Evolutionary conservation across 2,888 invertebrate genomes (phyloP).

Genomic region (Machimus atricapillus): DNA sequence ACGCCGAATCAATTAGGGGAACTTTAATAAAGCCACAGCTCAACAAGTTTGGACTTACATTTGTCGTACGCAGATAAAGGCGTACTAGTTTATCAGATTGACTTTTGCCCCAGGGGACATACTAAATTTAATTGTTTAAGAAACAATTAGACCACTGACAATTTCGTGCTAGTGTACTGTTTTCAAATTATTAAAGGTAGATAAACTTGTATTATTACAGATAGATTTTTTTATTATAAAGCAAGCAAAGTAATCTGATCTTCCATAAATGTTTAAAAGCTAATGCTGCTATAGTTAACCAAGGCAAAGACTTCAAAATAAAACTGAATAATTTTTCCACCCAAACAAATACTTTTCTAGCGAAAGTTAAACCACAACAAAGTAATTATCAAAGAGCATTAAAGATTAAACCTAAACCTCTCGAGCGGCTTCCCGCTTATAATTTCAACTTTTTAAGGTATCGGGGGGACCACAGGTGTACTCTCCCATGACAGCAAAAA

Average conservation of each 20-base stretch:
- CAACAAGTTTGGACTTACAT: neutral
- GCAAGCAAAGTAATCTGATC: neutral
- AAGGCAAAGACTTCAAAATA: neutral
- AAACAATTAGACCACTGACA: neutral
- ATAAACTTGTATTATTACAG: neutral
- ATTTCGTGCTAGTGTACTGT: neutral
- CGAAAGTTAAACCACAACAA: neutral
- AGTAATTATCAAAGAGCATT: neutral
- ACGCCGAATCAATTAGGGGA: neutral
- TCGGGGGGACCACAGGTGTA: constrained; percentile 9
- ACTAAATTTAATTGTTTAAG: neutral
- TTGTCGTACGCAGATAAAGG: neutral
- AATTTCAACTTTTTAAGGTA: neutral
- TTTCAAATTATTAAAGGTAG: neutral
- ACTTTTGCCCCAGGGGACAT: neutral
- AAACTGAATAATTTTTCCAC: neutral
- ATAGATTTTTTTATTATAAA: neutral
- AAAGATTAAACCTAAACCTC: neutral
- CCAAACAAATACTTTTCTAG: neutral
- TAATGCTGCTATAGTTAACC: neutral
- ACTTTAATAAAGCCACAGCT: neutral
- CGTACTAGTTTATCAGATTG: neutral
- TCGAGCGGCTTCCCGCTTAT: neutral
- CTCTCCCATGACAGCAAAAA: constrained; percentile 45
- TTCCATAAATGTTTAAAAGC: neutral